Percentiles rank a stretch among this genome's conserved stretches.
These are phyloP conservation scores for Mastomys coucha DNA, from an alignment of 2,113 vertebrate genomes.

Conservation along the genomic window DNA sequence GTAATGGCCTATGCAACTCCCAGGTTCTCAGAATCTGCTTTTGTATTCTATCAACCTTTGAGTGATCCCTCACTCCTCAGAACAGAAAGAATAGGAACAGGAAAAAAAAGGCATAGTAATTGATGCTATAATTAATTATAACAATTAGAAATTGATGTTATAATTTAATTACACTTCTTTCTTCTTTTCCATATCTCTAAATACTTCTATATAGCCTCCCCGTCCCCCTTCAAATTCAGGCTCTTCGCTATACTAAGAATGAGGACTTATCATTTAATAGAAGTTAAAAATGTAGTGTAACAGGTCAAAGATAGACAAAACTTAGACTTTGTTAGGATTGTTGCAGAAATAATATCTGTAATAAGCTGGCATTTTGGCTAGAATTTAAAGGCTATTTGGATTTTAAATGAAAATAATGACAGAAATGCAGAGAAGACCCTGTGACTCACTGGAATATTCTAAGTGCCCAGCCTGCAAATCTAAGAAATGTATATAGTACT, in stretches of 20 bases:
- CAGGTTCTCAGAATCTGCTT: not conserved
- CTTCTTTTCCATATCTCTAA: not conserved
- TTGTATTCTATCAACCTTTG: not conserved
- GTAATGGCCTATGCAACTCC: not conserved
- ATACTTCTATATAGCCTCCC: not conserved
- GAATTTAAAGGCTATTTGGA: not conserved
- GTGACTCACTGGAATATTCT: not conserved
- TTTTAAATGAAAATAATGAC: not conserved
- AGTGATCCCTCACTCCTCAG: not conserved
- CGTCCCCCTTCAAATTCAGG: not conserved
- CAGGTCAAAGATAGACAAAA: not conserved
- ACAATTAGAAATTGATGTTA: not conserved
- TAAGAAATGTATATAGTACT: not conserved
- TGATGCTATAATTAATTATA: no score
- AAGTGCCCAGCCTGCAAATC: not conserved
- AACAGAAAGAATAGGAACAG: not conserved
- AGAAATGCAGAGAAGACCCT: not conserved
- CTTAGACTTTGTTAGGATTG: not conserved
- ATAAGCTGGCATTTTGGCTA: not conserved
- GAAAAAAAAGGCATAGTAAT: not conserved
- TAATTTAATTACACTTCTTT: not conserved
- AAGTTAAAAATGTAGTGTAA: not conserved
- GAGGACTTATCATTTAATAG: not conserved
- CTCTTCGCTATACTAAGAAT: not conserved
- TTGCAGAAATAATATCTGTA: not conserved